Evolutionary conservation across 1,140 invertebrate genomes (phyloP).

Genomic region (Drosophila sechellia): DNA sequence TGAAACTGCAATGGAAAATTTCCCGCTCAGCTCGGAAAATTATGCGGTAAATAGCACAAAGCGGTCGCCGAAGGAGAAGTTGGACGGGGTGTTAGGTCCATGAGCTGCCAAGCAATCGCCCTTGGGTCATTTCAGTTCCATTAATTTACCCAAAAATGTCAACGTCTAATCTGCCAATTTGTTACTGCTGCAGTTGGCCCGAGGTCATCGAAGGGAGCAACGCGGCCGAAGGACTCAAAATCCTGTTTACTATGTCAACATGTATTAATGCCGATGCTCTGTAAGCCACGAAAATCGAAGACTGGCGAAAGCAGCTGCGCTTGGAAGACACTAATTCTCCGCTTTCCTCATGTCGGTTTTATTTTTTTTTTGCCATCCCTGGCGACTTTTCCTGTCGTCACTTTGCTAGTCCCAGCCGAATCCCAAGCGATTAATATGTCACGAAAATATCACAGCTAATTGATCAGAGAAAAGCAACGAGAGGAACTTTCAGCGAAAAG

Average conservation of each 20-base stretch:
- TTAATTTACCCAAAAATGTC: slow-evolving; percentile 80
- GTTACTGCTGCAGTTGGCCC: slow-evolving; percentile 53
- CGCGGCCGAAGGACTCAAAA: slow-evolving; percentile 46
- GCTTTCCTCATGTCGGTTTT: slow-evolving; percentile 3
- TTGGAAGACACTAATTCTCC: slow-evolving; percentile 14
- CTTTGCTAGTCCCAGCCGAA: slow-evolving; percentile 23
- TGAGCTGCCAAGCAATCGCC: slow-evolving; percentile 35
- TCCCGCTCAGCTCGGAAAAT: slow-evolving; percentile 48
- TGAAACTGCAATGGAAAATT: slow-evolving; percentile 56
- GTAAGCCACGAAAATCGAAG: slow-evolving; percentile 73
- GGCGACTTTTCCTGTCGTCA: slow-evolving; percentile 61
- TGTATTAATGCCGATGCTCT: slow-evolving; percentile 69
- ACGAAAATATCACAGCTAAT: slow-evolving; percentile 79
- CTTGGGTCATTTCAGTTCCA: slow-evolving; percentile 68
- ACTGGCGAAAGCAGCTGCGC: slow-evolving; percentile 46
- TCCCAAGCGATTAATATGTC: slow-evolving; percentile 74
- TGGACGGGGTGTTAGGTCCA: slow-evolving; percentile 10
- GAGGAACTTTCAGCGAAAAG: slow-evolving; percentile 13
- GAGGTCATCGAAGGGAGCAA: slow-evolving; percentile 18
- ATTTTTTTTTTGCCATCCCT: slow-evolving; percentile 45
- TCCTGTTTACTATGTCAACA: slow-evolving; percentile 83
- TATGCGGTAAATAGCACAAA: slow-evolving; percentile 69
- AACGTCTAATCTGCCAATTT: slow-evolving; percentile 82
- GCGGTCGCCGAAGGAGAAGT: neutral
- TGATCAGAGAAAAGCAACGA: slow-evolving; percentile 60